phyloP scores from a whole-genome alignment of 2,113 vertebrate species.

The Colossoma macropomum region DNA sequence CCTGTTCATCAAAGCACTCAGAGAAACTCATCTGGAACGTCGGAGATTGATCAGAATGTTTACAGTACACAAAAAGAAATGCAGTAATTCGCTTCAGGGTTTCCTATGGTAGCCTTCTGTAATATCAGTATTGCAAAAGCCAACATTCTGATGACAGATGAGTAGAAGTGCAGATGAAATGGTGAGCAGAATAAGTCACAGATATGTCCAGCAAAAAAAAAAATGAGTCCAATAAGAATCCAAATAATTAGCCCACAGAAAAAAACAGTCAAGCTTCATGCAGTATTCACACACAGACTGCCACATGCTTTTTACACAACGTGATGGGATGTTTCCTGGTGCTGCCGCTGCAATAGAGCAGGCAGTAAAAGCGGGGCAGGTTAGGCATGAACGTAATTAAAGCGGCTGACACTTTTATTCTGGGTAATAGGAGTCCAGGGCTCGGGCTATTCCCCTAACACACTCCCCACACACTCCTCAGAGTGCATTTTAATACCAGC shows the following conservation, averaged over 20 bases:
- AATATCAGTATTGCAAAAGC: too few species aligned
- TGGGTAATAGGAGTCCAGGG: conserved; percentile 83
- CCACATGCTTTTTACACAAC: conserved; percentile 22
- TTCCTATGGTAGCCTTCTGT: too few species aligned
- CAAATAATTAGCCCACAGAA: conserved; percentile 2
- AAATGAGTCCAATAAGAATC: conserved; percentile 5
- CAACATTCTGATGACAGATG: too few species aligned
- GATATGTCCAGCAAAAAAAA: too few species aligned
- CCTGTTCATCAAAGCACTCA: too few species aligned
- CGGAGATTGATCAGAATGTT: too few species aligned
- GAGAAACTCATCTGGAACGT: too few species aligned
- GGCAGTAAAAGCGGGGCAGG: conserved; percentile 75
- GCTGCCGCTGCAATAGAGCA: conserved; percentile 73
- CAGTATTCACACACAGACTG: conserved; percentile 24
- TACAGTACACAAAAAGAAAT: too few species aligned
- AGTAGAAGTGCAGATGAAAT: too few species aligned
- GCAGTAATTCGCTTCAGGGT: too few species aligned
- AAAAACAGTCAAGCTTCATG: conserved; percentile 32
- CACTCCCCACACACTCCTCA: conserved; percentile 80
- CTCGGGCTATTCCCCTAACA: conserved; percentile 83
- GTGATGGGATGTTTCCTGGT: conserved; percentile 67
- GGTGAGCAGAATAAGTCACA: too few species aligned
- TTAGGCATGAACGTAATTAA: conserved; percentile 81
- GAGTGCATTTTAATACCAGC: conserved; percentile 92
- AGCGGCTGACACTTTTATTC: conserved; percentile 81